Evolutionary conservation across 2,888 invertebrate species (phyloP).

Genomic region (Gastracanthus pulcherrimus): DNA sequence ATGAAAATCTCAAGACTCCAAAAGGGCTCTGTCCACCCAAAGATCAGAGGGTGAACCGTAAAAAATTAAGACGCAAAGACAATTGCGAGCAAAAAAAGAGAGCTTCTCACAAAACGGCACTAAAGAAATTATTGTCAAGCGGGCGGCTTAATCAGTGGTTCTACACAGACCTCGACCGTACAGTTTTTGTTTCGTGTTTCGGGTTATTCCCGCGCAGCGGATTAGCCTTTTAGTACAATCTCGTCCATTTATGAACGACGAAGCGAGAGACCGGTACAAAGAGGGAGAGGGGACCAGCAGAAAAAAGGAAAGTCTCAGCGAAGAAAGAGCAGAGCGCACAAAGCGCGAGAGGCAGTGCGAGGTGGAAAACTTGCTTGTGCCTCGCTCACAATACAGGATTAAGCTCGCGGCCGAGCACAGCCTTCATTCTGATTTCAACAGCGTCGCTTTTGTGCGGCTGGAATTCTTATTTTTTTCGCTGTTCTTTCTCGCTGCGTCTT

Average conservation of each 20-base stretch:
- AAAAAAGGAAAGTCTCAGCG: constrained; percentile 45
- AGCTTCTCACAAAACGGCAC: background rate
- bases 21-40: background rate
- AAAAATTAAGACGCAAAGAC: constrained; percentile 11
- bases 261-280: constrained; percentile 59
- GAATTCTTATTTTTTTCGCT: background rate
- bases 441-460: background rate
- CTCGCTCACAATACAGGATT: constrained; percentile 75
- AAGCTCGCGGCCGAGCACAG: constrained; percentile 69
- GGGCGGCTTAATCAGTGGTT: background rate
- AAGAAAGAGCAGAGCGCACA: constrained; percentile 57
- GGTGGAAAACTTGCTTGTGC: constrained; percentile 69
- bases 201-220: constrained; percentile 72
- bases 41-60: background rate
- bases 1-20: background rate
- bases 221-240: constrained; percentile 67
- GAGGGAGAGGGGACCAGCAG: constrained; percentile 31
- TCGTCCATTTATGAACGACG: constrained; percentile 34
- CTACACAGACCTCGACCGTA: constrained; percentile 19
- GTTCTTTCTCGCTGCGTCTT: background rate
- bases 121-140: constrained; percentile 20
- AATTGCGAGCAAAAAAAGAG: background rate
- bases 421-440: constrained; percentile 34
- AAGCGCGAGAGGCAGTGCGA: constrained; percentile 59
- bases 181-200: constrained; percentile 70